phyloP scores from a whole-genome alignment of 2,888 invertebrate genomes.

The Drosophila mercatorum region DNA sequence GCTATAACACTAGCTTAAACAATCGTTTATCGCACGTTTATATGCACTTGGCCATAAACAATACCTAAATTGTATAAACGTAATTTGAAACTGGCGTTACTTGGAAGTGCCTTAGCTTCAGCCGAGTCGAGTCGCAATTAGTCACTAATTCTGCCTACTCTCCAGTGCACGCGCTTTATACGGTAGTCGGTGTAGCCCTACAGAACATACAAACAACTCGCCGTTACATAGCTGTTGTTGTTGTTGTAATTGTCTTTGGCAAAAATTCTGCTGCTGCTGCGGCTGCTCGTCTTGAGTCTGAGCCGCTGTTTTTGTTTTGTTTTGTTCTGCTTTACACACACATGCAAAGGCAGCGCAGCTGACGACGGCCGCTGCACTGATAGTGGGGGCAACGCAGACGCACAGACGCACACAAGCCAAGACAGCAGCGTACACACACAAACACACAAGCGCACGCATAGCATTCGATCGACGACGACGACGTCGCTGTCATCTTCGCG shows the following conservation, averaged over 20 bases:
- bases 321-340: constrained; percentile 21
- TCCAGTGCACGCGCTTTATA: not conserved
- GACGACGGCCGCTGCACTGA: constrained; percentile 52
- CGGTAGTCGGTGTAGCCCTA: constrained; percentile 4
- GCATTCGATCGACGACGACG: constrained; percentile 35
- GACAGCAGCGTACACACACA: constrained; percentile 26
- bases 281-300: constrained; percentile 1
- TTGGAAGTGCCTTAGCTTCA: not conserved
- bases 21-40: not conserved
- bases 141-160: constrained; percentile 8
- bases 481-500: constrained; percentile 35
- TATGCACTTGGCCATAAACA: not conserved
- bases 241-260: constrained; percentile 33
- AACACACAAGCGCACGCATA: constrained; percentile 19
- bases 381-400: constrained; percentile 44
- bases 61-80: not conserved
- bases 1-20: not conserved
- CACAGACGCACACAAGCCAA: constrained; percentile 30
- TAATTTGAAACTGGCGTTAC: not conserved
- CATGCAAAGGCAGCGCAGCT: constrained; percentile 17
- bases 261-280: constrained; percentile 13
- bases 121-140: not conserved
- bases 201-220: constrained; percentile 2
- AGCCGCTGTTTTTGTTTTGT: constrained; percentile 41
- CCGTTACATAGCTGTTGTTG: constrained; percentile 21